Base-by-base conservation (phyloP, 2,797 vertebrate species). In the Pteropus rufus region DNA sequence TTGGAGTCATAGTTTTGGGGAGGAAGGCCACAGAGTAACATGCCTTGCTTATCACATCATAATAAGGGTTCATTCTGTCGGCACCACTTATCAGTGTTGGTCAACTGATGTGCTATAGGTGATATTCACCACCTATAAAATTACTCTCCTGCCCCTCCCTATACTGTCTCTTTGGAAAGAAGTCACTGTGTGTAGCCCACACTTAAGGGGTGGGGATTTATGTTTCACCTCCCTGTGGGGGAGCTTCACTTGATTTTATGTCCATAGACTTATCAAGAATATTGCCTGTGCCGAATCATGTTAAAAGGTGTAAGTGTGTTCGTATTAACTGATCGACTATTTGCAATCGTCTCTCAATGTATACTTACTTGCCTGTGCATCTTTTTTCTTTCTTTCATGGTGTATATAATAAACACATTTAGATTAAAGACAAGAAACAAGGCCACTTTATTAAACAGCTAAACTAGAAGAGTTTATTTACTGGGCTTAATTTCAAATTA, bases 341-440 rank as follows among this genome's bases (percentile, higher is more conserved):
- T n/a, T 69, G 29, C 23, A 34, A 15, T 90, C 36, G 8, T 75
- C 18, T 93, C 24, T 19, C 7, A 73, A 5, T 79, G 44, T 80
- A 9, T 69, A 7, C 26, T 49, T 87, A 44, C 4, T 41, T 36
- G 64, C 8, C 9, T 67, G 0, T 36, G 31, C 89, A 16, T 89
- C 31, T 62, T 62, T 62, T 52, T 36, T 56, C 15, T 39, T 62
- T 34, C 60, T 29, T 84, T 81, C 1, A 1, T 26, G 64, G 16
- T 73, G 11, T 58, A 60, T 41, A 62, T 46, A 72, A 72, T 44
- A 76, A 62, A 73, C 69, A 14, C 29, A 75, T 83, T 79, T 92
- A 18, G 26, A 81, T 84, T 96, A 83, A 88, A 77, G 26, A 46
- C 46, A 84, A 76, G 31, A 62, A 89, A 77, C n/a, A 88, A 88